Base-by-base conservation (phyloP, 2,797 vertebrate species). In the Gastrophryne carolinensis region DNA sequence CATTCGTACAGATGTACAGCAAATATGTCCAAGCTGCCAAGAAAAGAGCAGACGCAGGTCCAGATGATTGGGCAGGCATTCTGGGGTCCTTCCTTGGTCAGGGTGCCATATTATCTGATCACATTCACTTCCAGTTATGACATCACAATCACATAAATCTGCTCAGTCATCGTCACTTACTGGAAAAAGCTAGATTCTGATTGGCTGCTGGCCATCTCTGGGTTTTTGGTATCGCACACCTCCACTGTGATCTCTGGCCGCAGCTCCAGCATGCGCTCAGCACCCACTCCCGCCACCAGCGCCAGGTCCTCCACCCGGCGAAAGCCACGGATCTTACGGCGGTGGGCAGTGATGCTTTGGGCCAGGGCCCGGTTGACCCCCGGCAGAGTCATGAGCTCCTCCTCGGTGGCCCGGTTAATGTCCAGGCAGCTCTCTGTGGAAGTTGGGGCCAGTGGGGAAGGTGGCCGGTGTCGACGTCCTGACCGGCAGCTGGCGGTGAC, bases 381-480 rank as follows among this genome's bases (percentile, higher is more conserved):
- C 5, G 66, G 78, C 17, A 81, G 78, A 7, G 80, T 81, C 80
- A 81, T 81, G 15, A 81, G 58, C 69, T 81, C 73, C 10, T 81
- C 80, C 47, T 79, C 80, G 11, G 78, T 52, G 30, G 80, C 80
- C 21, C 41, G n/a, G 64, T 81, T 81, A 39, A 81, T 27, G 69
- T 81, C 58, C 50, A 62, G 30, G 17, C 57, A 24, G 29, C 47
- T 37, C 10, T 54, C 26, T 3, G 52, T 64, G 3, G 39, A 35
- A 7, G 5, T 15, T 12, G 49, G 24, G 26, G 10, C 8, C 0
- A 13, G 23, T 4, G 37, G 47, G 3, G 27, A 21, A 13, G 4
- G 29, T 17, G 5, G 32, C 30, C 5, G 44, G 15, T 47, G 68
- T 2, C 27, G 37, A 24, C 32, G 39, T 2, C 65, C 53, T 17